Conservation (phyloP, 2,888 invertebrate genomes). For the Drosophila hamatofila region DNA sequence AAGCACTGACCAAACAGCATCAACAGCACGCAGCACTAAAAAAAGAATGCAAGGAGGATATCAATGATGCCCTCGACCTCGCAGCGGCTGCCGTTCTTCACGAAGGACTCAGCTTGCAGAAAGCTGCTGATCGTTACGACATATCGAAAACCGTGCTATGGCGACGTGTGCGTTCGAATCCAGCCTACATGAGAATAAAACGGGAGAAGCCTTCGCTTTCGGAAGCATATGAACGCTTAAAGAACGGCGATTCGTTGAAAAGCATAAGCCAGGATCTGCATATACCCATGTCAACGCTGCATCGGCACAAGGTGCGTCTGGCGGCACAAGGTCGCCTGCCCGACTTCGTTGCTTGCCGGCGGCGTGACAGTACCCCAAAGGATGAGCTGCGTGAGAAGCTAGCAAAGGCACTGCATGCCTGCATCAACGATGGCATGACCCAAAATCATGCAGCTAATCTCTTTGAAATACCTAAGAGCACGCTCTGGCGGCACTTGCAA, state of each 20-base stretch:
- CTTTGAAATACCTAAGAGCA: conserved; percentile 85
- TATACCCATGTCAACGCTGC: conserved; percentile 85
- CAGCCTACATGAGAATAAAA: conserved; percentile 82
- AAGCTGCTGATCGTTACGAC: conserved; percentile 83
- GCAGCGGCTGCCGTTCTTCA: conserved; percentile 83
- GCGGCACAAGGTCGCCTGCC: conserved; percentile 83
- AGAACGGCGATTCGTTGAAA: conserved; percentile 84
- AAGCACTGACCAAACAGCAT: conserved; percentile 46
- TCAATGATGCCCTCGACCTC: conserved; percentile 77
- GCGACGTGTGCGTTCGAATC: conserved; percentile 84
- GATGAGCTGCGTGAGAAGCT: conserved; percentile 83
- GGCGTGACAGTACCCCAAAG: conserved; percentile 83
- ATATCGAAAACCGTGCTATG: conserved; percentile 85
- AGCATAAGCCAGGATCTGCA: conserved; percentile 83
- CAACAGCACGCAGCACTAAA: conserved; percentile 58
- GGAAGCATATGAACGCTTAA: conserved; percentile 82
- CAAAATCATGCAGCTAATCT: conserved; percentile 85
- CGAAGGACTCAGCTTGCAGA: conserved; percentile 83
- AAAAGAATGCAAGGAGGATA: conserved; percentile 63
- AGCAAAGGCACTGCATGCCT: conserved; percentile 83
- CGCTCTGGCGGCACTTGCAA: conserved; percentile 84
- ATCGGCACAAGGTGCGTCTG: conserved; percentile 84
- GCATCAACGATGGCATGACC: conserved; percentile 84
- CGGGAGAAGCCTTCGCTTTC: conserved; percentile 83
- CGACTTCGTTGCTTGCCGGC: conserved; percentile 82